Percentiles rank a stretch among this genome's conserved stretches.
phyloP scores from a whole-genome alignment of 2,113 vertebrate species.

The Lamprotornis superbus region DNA sequence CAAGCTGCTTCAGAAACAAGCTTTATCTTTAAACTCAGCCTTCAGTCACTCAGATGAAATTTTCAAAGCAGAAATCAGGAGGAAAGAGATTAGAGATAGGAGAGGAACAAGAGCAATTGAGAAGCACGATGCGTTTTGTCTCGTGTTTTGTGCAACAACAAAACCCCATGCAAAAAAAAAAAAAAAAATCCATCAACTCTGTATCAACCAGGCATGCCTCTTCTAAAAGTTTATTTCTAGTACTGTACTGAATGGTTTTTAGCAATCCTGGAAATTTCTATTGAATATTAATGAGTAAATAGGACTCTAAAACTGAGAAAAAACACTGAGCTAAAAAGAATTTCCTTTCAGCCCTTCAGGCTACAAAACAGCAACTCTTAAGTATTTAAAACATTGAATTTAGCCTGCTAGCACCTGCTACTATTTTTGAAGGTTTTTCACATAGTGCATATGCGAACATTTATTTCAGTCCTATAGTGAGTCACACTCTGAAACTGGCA shows the following conservation, averaged over 20 bases:
- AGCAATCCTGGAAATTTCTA: not conserved
- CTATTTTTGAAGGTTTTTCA: slow-evolving; percentile 71
- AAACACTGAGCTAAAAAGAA: not conserved
- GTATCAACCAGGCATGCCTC: not conserved
- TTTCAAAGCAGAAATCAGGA: not conserved
- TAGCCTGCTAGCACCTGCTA: slow-evolving; percentile 74
- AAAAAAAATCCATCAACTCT: not conserved
- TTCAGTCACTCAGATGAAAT: not conserved
- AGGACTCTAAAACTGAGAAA: not conserved
- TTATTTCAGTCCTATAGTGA: slow-evolving; percentile 75
- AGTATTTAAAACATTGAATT: slow-evolving; percentile 44
- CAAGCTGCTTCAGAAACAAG: not conserved
- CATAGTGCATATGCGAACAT: slow-evolving; percentile 69
- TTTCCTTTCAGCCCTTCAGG: not conserved
- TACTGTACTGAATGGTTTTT: not conserved
- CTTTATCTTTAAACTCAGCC: not conserved
- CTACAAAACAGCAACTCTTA: slow-evolving; percentile 52
- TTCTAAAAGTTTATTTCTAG: not conserved
- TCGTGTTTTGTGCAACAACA: not conserved
- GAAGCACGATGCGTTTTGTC: not conserved
- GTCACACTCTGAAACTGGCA: slow-evolving; percentile 76
- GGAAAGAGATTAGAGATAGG: not conserved
- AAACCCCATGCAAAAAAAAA: not conserved
- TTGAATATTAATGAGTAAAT: not conserved
- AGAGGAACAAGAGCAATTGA: not conserved